Conservation (phyloP, 30 jellyfish, hydroid and myxozoan genomes). For the Chrysaora quinquecirrha region DNA sequence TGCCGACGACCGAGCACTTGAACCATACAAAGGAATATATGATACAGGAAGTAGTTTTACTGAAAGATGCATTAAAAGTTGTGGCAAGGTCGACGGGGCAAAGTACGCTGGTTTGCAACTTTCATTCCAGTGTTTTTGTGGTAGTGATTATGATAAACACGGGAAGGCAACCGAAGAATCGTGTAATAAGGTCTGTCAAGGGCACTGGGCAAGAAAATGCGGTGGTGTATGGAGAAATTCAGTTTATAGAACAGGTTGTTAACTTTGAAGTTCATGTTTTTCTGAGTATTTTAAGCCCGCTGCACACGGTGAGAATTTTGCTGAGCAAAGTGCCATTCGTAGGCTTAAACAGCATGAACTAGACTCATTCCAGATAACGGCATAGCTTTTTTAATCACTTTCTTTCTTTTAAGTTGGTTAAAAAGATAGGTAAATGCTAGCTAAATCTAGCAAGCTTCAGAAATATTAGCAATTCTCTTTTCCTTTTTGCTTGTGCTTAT, state of each 20-base stretch:
- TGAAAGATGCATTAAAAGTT: not conserved
- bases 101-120: not conserved
- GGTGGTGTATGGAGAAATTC: not conserved
- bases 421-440: too few relatives aligned
- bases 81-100: not conserved
- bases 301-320: too few relatives aligned
- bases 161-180: not conserved
- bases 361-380: too few relatives aligned
- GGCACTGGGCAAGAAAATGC: not conserved
- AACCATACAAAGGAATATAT: not conserved
- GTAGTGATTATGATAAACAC: not conserved
- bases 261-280: too few relatives aligned
- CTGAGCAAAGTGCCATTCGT: too few relatives aligned
- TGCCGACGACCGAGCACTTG: not conserved
- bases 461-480: too few relatives aligned
- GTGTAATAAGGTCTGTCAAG: not conserved
- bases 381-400: too few relatives aligned
- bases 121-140: not conserved
- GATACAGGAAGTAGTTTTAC: not conserved
- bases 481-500: too few relatives aligned
- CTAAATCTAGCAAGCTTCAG: too few relatives aligned
- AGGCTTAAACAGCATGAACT: too few relatives aligned
- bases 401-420: too few relatives aligned
- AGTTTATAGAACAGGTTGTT: not conserved
- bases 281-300: too few relatives aligned